Evolutionary conservation across 2,797 vertebrate species (phyloP).

Genomic region (Cephalopachus bancanus): DNA sequence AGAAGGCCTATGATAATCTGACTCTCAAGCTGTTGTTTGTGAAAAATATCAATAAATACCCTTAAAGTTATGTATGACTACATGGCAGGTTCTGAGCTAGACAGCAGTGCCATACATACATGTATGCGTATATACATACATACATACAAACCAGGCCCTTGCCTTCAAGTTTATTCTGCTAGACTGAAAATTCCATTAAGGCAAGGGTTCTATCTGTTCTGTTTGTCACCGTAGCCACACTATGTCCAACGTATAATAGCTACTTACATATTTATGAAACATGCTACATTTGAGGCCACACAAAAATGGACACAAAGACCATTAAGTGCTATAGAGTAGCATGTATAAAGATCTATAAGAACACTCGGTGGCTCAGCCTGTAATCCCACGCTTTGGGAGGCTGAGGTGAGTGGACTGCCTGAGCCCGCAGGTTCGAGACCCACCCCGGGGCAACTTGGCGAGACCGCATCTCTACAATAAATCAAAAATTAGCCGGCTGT

Average conservation of each 20-base stretch:
- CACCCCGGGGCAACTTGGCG: no score
- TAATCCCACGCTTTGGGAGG: no score
- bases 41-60: neutral
- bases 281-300: neutral
- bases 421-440: no score
- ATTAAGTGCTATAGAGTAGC: neutral
- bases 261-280: neutral
- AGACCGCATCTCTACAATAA: no score
- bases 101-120: neutral
- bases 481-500: no score
- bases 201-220: neutral
- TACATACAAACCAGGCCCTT: neutral
- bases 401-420: no score
- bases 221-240: neutral
- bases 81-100: neutral
- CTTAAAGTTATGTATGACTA: neutral
- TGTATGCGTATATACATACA: no score
- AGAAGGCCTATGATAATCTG: neutral
- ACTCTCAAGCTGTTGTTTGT: conserved; percentile 44
- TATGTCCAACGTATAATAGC: neutral
- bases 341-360: neutral
- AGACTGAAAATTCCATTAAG: no score
- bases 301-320: neutral
- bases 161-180: neutral
- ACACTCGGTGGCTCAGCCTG: no score